Base-by-base conservation (phyloP, 1,140 invertebrate species). In the Melipona quadrifasciata region DNA sequence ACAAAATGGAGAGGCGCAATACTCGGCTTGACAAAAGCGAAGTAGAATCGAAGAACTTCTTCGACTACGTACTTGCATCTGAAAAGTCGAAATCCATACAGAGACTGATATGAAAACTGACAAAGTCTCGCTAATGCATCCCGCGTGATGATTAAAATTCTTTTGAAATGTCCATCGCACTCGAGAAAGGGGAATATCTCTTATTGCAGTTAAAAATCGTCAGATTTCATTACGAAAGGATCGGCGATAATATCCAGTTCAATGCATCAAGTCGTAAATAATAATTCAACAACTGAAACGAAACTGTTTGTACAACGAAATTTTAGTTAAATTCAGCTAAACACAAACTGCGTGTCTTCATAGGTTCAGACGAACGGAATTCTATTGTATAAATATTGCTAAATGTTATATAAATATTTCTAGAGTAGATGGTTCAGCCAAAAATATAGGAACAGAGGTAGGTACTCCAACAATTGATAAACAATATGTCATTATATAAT, bases 1-100 rank as follows among this genome's bases (percentile, higher is more conserved):
- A 94, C 93, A 95, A 95, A 94, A 95, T 95, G 94, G 94, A 94
- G 93, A 93, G 91, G 88, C 90, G 85, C 90, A 91, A 92, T 93
- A 90, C 90, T 92, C 88, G 81, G 83, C 80, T 87, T 79, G 80
- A 91, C 88, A 90, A 90, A 90, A 89, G 89, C 89, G 79, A 90
- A 89, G 89, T 88, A 87, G 79, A 89, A 89, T 86, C 89, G 72
- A 90, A 86, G 85, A 89, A 89, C 85, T 85, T 47, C 86, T 65
- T 88, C 76, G 87, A 58, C 80, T 81, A 74, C 80, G 64, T 71
- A 80, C 80, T 82, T 82, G 85, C 73, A 80, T 87, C 82, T 74
- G 80, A 88, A 85, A 90, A 86, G 88, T 85, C 82, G 82, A 77
- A 73, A 73, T 77, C 76, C 86, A 86, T 86, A 84, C 72, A 84